These are phyloP conservation scores for Eurystomus gularis DNA, from an alignment of 2,113 vertebrate species.

Conservation along the genomic window DNA sequence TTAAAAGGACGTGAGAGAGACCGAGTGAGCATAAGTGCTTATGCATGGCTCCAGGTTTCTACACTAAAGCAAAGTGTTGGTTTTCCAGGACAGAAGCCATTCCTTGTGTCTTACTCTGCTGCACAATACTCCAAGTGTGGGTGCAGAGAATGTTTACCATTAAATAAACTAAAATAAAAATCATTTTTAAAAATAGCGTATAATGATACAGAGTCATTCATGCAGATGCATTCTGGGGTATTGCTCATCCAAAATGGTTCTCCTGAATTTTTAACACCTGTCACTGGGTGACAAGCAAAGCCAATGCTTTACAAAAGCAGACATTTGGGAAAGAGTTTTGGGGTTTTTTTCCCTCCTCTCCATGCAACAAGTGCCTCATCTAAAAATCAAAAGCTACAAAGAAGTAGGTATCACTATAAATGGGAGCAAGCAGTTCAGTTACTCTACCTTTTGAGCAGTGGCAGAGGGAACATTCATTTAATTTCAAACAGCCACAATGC, in stretches of 20 bases:
- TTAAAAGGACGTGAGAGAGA: background rate
- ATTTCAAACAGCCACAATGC: background rate
- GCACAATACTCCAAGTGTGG: background rate
- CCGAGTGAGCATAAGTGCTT: fast-evolving
- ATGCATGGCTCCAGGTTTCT: background rate
- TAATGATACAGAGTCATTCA: background rate
- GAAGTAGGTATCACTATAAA: background rate
- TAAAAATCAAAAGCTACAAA: background rate
- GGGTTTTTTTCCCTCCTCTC: background rate
- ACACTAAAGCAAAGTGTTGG: background rate
- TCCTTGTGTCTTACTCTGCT: background rate
- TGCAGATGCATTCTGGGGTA: background rate
- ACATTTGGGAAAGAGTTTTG: background rate
- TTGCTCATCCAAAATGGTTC: background rate
- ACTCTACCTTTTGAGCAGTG: background rate
- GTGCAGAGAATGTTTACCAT: background rate
- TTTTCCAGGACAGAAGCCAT: background rate
- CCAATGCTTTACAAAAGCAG: background rate
- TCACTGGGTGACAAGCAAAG: background rate
- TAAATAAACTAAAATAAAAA: background rate
- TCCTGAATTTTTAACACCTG: background rate
- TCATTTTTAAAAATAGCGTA: fast-evolving
- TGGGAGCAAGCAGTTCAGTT: background rate
- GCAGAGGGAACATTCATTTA: background rate
- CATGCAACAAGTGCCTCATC: background rate